Evolutionary conservation across 2,797 vertebrate species (phyloP), one percentile per base, ranked within the genome.

Genomic region (Bufotes viridis): DNA sequence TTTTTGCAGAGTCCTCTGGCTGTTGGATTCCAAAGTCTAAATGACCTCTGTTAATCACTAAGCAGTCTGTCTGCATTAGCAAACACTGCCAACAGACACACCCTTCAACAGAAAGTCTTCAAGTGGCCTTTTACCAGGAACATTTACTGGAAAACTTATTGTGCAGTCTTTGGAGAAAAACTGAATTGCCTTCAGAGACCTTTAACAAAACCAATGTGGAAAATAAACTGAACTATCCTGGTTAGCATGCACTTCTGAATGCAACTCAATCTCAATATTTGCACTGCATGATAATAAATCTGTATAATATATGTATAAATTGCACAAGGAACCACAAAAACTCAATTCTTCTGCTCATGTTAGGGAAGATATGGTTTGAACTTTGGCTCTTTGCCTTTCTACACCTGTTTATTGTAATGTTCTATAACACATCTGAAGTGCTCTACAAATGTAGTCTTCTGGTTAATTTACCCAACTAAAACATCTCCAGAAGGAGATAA

Each of bases 1-100:
- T 79, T 97, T 95, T 94, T 93, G 93, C 92, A 93, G 92, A 92
- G 91, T 92, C 94, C 22, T 96, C 94, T 94, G 92, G 94, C 96
- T 95, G 96, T 95, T 95, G 96, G 97, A 98, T 97, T 99, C 97
- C 97, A 98, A 98, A 98, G 97, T 98, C 98, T 97, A 97, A 97
- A 97, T 96, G 96, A 97, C 96, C 95, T 97, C 97, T 98, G 97
- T 98, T 99, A 98, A 99, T 98, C 97, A 97, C 97, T 97, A 98
- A 97, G 97, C 97, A 96, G 97, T 95, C 96, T 95, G 96, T 96
- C 97, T 96, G 96, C 96, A 96, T 97, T 93, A 94, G 95, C 94
- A 94, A 96, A 95, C 94, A 93, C 94, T 96, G 97, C 96, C 97
- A 97, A 95, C 93, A 94, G 97, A 96, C 96, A 97, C 97, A 97